A percentile compares a stretch with the other conserved stretches of the same genome.
phyloP scores from a whole-genome alignment of 2,113 vertebrate species.

The Scolopax mira region DNA sequence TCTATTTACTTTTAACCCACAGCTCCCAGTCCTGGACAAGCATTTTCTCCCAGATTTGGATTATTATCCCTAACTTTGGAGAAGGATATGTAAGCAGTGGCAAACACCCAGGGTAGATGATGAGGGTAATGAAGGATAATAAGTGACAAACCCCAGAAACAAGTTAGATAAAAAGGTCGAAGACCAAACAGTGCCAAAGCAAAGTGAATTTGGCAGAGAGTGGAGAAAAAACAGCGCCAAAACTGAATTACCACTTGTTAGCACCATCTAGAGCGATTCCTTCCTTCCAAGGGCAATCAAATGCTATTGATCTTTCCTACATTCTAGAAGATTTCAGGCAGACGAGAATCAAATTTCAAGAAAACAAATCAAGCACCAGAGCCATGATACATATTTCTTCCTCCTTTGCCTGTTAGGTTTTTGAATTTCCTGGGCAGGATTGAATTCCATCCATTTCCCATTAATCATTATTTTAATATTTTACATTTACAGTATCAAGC shows the following conservation, averaged over 20 bases:
- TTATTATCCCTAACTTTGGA: background rate
- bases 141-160: background rate
- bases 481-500: background rate
- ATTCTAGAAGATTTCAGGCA: background rate
- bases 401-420: background rate
- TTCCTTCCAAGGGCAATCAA: background rate
- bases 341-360: background rate
- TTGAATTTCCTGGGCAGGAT: background rate
- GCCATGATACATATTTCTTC: background rate
- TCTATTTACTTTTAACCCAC: background rate
- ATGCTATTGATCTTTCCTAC: background rate
- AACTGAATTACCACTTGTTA: background rate
- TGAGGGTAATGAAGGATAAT: background rate
- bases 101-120: background rate
- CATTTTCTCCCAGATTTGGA: background rate
- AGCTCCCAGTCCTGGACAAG: background rate
- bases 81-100: background rate
- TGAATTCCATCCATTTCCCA: background rate
- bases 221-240: background rate
- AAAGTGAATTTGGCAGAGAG: background rate
- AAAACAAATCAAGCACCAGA: background rate
- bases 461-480: background rate
- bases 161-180: background rate
- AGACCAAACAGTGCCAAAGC: background rate
- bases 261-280: background rate